Conservation (phyloP, 1,140 invertebrate species). For the Pogonomyrmex barbatus region DNA sequence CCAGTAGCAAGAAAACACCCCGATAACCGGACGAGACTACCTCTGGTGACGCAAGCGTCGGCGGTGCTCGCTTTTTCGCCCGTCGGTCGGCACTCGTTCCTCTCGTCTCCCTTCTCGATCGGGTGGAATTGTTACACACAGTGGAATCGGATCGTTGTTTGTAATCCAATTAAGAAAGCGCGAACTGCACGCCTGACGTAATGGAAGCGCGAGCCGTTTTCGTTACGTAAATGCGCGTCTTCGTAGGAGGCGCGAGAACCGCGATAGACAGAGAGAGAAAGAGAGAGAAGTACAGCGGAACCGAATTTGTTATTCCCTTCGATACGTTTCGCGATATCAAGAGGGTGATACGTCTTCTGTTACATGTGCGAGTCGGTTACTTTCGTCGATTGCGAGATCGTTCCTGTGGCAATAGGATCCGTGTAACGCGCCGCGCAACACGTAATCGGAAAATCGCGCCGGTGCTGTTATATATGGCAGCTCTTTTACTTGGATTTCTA, state of each 20-base stretch:
- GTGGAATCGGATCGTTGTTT: background rate
- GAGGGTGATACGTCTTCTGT: slow-evolving; percentile 8
- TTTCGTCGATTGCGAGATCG: slow-evolving; percentile 49
- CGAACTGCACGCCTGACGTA: slow-evolving; percentile 5
- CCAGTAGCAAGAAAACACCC: slow-evolving; percentile 50
- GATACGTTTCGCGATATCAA: slow-evolving; percentile 45
- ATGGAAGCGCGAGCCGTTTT: background rate
- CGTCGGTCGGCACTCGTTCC: background rate
- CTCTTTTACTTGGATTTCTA: slow-evolving; percentile 1
- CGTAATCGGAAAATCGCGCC: slow-evolving; percentile 38
- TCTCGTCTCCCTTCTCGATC: background rate
- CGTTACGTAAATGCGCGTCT: slow-evolving; percentile 34
- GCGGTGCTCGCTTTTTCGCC: background rate
- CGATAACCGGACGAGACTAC: slow-evolving; percentile 51
- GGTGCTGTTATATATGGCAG: background rate
- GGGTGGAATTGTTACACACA: slow-evolving; percentile 13
- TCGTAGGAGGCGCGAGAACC: background rate
- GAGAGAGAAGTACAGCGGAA: background rate
- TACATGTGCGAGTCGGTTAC: background rate
- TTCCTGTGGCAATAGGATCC: slow-evolving; percentile 28
- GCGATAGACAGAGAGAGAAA: background rate
- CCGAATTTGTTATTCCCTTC: slow-evolving; percentile 22
- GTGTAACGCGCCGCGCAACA: slow-evolving; percentile 54
- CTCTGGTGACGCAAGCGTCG: background rate
- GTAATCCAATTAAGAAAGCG: slow-evolving; percentile 44